These are phyloP conservation scores for Orchesella cincta DNA, from an alignment of 1,140 invertebrate genomes.

Conservation along the genomic window DNA sequence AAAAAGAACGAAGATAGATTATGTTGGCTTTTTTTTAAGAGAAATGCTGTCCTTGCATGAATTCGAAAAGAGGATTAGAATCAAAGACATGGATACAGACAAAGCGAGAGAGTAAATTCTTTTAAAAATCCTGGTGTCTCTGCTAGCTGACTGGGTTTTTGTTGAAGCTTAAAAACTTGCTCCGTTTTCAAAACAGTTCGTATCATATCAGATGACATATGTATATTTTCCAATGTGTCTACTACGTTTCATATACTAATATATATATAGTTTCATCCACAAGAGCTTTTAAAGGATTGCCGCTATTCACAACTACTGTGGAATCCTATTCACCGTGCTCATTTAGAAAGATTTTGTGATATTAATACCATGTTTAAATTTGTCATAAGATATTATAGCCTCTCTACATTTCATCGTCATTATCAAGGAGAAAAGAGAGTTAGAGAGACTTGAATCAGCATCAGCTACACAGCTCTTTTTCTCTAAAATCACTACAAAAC, in stretches of 20 bases:
- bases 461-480: background rate
- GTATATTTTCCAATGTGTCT: background rate
- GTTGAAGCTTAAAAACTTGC: background rate
- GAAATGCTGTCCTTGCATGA: background rate
- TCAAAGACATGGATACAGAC: background rate
- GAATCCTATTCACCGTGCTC: no score
- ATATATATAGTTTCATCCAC: background rate
- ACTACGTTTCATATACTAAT: background rate
- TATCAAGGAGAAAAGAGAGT: background rate
- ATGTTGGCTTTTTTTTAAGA: background rate
- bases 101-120: background rate
- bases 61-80: background rate
- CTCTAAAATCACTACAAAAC: background rate
- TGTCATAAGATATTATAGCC: background rate
- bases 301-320: background rate
- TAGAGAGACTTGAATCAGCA: background rate
- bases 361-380: background rate
- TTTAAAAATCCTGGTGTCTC: background rate
- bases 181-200: background rate
- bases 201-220: background rate
- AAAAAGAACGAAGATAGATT: background rate
- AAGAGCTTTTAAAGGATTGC: background rate
- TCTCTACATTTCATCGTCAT: background rate
- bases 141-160: no score
- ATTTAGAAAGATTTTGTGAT: background rate